A percentile compares a stretch with the other conserved stretches of the same genome.
Evolutionary conservation across 2,888 invertebrate species (phyloP).

Genomic region (Melanchra persicariae): DNA sequence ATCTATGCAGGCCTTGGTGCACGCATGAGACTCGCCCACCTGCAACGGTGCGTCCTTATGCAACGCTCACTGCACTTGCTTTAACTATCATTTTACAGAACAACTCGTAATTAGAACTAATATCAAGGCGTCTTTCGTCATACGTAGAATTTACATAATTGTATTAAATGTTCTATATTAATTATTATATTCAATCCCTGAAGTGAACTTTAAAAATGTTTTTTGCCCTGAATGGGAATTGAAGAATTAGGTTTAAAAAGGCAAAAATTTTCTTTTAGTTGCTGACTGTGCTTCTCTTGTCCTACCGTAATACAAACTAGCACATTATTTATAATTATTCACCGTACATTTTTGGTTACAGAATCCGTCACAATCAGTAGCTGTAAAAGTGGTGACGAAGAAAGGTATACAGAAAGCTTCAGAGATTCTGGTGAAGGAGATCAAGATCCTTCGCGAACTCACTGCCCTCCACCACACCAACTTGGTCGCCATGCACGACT

Average conservation of each 20-base stretch:
- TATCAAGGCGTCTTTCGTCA: slow-evolving; percentile 30
- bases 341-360: slow-evolving; percentile 80
- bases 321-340: too few species aligned
- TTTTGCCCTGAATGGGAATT: too few species aligned
- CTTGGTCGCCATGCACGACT: slow-evolving; percentile 99
- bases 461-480: slow-evolving; percentile 99
- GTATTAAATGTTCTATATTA: neutral
- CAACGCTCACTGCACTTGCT: slow-evolving; percentile 74
- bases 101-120: slow-evolving; percentile 64
- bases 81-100: slow-evolving; percentile 74
- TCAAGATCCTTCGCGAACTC: slow-evolving; percentile 99
- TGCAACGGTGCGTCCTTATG: slow-evolving; percentile 70
- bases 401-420: slow-evolving; percentile 99
- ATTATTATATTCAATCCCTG: too few species aligned
- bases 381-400: slow-evolving; percentile 99
- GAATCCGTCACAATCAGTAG: slow-evolving; percentile 97
- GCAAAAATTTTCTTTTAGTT: neutral
- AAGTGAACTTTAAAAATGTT: too few species aligned
- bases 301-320: slow-evolving; percentile 7
- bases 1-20: slow-evolving; percentile 66
- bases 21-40: slow-evolving; percentile 70
- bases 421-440: slow-evolving; percentile 99
- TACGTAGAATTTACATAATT: slow-evolving; percentile 1
- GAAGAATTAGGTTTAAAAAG: too few species aligned
- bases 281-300: slow-evolving; percentile 1